Evolutionary conservation across 2,797 vertebrate species (phyloP), one percentile per base, ranked within the genome.

Genomic region (Tenualosa ilisha): DNA sequence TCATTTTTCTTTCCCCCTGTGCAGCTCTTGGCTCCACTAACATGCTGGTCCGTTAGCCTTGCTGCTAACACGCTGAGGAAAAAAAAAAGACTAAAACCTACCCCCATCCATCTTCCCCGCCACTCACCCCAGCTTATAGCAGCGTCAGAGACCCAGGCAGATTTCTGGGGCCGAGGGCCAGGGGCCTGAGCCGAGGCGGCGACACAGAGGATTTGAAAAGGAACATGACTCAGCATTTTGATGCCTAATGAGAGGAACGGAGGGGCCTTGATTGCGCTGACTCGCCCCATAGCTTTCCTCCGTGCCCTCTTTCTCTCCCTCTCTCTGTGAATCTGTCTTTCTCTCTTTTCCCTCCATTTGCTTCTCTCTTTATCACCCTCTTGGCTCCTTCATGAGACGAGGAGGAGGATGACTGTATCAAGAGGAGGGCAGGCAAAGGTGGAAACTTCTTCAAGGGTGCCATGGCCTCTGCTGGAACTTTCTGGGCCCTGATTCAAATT

Each of bases 171-270:
- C 63, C 3, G 31, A 26, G 26, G 65, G 72, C 37, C 20, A 20
- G 72, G 68, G 72, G 72, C 65, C 65, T 37, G 65, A 43, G 72
- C 37, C 17, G 37, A 79, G 37, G 72, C 7, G 31, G 72, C 72
- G 40, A 79, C 72, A 79, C 72, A 20, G 81, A 50, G 12, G 24
- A 85, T 85, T 65, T 85, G 81, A 84, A 8, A 63, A 68, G 81
- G 82, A 84, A 84, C 50, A 82, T 68, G 43, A 81, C 83, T 87
- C 81, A 87, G 86, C 83, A 51, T 22, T 83, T 85, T 87, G 84
- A 85, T 82, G 17, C 86, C 43, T 87, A 87, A 87, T 87, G 82
- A 72, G 37, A 72, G 65, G 65, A 79, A 79, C 72, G 15, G 40
- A 79, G 72, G 72, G 72, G 37, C 37, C 40, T 79, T 79, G 72